Percentiles rank a stretch among this genome's conserved stretches.
Evolutionary conservation across 2,113 vertebrate genomes (phyloP).

Genomic region (Puffinus mauretanicus): DNA sequence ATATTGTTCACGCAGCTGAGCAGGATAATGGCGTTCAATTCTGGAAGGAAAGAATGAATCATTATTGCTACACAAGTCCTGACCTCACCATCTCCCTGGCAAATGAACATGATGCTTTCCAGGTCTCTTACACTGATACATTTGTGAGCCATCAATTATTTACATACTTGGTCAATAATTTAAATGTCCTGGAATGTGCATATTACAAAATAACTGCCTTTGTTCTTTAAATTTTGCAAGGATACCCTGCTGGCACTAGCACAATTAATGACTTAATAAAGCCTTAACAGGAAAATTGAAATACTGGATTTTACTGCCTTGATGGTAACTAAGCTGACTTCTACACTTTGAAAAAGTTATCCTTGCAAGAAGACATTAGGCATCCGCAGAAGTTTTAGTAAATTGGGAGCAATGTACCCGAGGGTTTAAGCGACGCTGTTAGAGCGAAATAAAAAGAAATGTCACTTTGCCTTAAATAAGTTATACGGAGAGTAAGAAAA

Average conservation of each 20-base stretch:
- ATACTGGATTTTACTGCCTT: not conserved
- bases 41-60: conserved; percentile 38
- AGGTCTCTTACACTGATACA: conserved; percentile 55
- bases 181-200: conserved; percentile 62
- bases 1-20: not conserved
- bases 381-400: not conserved
- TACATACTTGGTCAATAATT: conserved; percentile 77
- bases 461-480: not conserved
- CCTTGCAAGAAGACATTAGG: not conserved
- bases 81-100: conserved; percentile 41
- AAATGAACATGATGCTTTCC: conserved; percentile 33
- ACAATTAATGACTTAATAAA: conserved; percentile 34
- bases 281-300: conserved; percentile 14
- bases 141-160: conserved; percentile 75
- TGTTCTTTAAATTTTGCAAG: conserved; percentile 56
- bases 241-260: not conserved
- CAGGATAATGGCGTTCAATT: not conserved
- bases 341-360: not conserved
- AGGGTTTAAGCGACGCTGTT: not conserved
- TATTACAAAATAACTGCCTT: conserved; percentile 52
- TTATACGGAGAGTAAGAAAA: not conserved
- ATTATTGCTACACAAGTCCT: conserved; percentile 52
- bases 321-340: not conserved
- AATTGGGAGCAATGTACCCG: rapidly evolving
- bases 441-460: not conserved